Evolutionary conservation across 2,797 vertebrate species (phyloP), one percentile per base, ranked within the genome.

Genomic region (Melanotaenia trifasciata): DNA sequence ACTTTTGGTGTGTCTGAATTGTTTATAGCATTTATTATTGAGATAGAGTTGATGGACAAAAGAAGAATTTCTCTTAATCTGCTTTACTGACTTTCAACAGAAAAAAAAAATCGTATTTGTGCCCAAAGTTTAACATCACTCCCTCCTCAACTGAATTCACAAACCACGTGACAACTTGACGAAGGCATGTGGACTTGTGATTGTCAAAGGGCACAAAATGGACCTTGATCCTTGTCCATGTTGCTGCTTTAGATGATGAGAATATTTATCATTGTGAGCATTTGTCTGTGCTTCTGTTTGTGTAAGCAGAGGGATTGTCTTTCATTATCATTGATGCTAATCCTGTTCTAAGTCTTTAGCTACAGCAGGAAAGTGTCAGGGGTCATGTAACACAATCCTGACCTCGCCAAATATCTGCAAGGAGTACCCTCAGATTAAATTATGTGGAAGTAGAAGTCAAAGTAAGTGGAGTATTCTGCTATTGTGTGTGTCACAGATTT

Each of bases 371-470:
- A 36, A 18, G n/a, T 79, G 58, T 85, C 79, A 68, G 45, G 77
- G 74, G 78, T 85, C 83, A 60, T 40, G 71, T 75, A 73, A 80
- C 51, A 72, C 72, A 80, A 65, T 79, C 35, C 62, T 47, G 67
- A 78, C 76, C 70, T 58, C 33, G 65, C 11, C 71, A 80, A 47
- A 75, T 84, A 70, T 72, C 22, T 54, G 62, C 35, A 51, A 73
- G 63, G 81, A 59, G 53, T 73, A 40, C 38, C 38, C 58, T 60
- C 60, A 65, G 64, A 81, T 85, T 70, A 32, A 74, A 80, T 67
- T 58, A 60, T 61, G 1, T 16, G 5, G 4, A 43, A 43, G 40
- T 43, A 43, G 40, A 18, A 11, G 40, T 43, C 40, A 43, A 16
- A 43, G 38, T 40, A 14, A 40, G 14, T 14, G 4, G 14, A 43